These are phyloP conservation scores for Dufourea novaeangliae DNA, from an alignment of 1,140 invertebrate species.

Conservation along the genomic window DNA sequence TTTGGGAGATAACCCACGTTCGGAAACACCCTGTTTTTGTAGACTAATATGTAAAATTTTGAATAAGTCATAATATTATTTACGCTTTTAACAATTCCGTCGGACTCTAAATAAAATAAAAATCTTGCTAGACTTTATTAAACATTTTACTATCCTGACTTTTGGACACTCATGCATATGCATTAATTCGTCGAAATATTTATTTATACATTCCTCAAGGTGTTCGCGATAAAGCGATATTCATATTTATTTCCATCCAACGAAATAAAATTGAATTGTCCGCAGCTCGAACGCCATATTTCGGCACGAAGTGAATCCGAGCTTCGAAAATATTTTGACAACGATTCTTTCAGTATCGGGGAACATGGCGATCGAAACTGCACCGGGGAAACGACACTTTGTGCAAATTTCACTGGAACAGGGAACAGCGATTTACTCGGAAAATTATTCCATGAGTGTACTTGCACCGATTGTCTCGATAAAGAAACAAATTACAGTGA, in stretches of 20 bases:
- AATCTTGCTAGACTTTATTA: too few relatives aligned
- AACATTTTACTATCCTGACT: too few relatives aligned
- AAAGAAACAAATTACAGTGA: not conserved
- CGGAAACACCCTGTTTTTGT: too few relatives aligned
- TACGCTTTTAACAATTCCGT: too few relatives aligned
- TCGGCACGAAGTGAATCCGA: not conserved
- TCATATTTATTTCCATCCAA: not conserved
- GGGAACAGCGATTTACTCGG: not conserved
- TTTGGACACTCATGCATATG: too few relatives aligned
- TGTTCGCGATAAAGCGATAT: not conserved
- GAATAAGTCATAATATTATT: too few relatives aligned
- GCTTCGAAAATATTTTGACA: not conserved
- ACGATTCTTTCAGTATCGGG: not conserved
- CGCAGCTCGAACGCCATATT: not conserved
- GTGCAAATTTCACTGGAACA: not conserved
- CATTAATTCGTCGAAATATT: not conserved
- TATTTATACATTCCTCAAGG: not conserved
- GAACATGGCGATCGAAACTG: not conserved
- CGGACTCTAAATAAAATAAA: too few relatives aligned
- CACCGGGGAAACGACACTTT: not conserved
- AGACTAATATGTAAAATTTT: too few relatives aligned
- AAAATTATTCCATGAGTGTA: not conserved
- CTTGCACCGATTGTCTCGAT: not conserved
- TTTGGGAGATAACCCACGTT: too few relatives aligned
- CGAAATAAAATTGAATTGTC: not conserved